These are phyloP conservation scores for Heliothis virescens DNA, from an alignment of 1,140 invertebrate species.

Conservation along the genomic window DNA sequence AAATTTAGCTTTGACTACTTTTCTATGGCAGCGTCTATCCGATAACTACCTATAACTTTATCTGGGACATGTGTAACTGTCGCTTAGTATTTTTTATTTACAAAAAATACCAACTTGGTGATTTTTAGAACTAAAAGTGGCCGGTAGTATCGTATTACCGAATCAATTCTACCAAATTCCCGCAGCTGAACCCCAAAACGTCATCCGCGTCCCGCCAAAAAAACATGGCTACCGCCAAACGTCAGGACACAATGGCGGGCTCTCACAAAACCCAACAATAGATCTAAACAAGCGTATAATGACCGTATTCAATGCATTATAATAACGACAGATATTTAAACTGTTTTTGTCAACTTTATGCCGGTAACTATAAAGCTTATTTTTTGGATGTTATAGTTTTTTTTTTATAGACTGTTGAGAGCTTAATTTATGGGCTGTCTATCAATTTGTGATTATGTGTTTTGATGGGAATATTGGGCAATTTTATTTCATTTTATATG, in stretches of 20 bases:
- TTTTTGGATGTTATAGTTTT: slow-evolving; percentile 52
- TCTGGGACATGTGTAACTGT: too few species aligned
- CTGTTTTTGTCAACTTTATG: slow-evolving; percentile 52
- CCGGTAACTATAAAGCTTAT: slow-evolving; percentile 48
- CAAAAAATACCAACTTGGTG: too few species aligned
- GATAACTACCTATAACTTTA: too few species aligned
- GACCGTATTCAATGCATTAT: slow-evolving; percentile 78
- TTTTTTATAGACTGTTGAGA: slow-evolving; percentile 24
- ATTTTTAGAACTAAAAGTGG: too few species aligned
- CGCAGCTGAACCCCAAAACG: slow-evolving; percentile 58
- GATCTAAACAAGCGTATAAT: slow-evolving; percentile 84
- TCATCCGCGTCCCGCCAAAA: slow-evolving; percentile 61
- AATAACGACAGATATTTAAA: slow-evolving; percentile 58
- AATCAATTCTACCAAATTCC: background rate
- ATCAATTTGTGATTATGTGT: slow-evolving; percentile 23
- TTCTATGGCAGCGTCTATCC: too few species aligned
- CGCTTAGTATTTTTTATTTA: too few species aligned
- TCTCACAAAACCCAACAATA: slow-evolving; percentile 72
- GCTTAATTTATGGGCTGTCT: slow-evolving; percentile 11
- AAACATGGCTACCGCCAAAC: slow-evolving; percentile 82
- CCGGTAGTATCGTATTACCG: background rate
- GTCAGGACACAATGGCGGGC: slow-evolving; percentile 73
- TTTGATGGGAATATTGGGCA: background rate
- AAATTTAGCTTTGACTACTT: too few species aligned
- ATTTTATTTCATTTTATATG: too few species aligned